Base-by-base conservation (phyloP, 1,140 invertebrate species). In the Asobara japonica region DNA sequence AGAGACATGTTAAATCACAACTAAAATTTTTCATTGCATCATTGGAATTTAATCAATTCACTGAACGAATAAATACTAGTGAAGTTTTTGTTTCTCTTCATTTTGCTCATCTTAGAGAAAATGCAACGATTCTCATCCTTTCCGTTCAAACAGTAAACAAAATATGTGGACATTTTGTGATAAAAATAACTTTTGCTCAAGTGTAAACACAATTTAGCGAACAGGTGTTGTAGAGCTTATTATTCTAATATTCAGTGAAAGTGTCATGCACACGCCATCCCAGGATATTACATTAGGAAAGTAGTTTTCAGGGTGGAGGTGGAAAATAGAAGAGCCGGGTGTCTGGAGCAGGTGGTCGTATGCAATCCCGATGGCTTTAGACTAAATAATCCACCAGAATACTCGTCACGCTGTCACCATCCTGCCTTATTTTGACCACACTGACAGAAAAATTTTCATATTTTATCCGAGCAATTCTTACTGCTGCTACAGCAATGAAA, bases 191-290 rank as follows among this genome's bases (percentile, higher is more conserved):
- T 62, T 29, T 29, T 62, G 25, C 31, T 62, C 29, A 62, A 16
- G 25, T 62, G n/a, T 56, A 56, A 56, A 33, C 66, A 31, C 38
- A 48, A 51, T 31, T 7, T 41, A 61, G 60, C 30, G 60, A 71
- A 51, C 60, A 65, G 36, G 61, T 51, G 69, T 31, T 27, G 60
- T 31, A 62, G 20, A 71, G 56, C 69, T 71, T 71, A 65, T 71
- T 71, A 71, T 71, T 71, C 60, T 48, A 71, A 71, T 71, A 71
- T 71, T 51, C 69, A 65, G 60, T 60, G 29, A 31, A 62, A 31
- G 36, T 38, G 67, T 62, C 33, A 62, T 22, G 25, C 51, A 62
- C 61, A 71, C 60, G 41, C 36, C 38, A 31, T 18, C 27, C 20
- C 61, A 51, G 18, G 51, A 61, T 69, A 69, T 69, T 62, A 69